Percentiles rank a stretch among this genome's conserved stretches.
Evolutionary conservation across 2,888 invertebrate species (phyloP).

Genomic region (Abrostola triplasia): DNA sequence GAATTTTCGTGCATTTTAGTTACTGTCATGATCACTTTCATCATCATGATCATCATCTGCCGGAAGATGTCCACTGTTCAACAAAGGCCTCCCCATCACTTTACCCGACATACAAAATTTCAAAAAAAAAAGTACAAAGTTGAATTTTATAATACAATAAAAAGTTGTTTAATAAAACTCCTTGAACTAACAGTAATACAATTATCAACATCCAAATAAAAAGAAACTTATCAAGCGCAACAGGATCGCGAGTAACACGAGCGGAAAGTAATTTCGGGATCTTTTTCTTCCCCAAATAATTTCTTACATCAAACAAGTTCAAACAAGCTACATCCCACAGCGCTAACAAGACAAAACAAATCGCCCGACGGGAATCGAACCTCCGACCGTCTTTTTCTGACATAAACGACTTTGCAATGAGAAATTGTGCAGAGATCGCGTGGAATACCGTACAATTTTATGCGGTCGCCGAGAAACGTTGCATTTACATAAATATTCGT

Average conservation of each 20-base stretch:
- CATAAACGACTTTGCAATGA: conserved; percentile 66
- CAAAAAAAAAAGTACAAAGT: neutral
- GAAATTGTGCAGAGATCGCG: conserved; percentile 64
- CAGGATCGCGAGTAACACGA: neutral
- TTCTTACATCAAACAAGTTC: conserved; percentile 43
- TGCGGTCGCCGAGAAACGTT: conserved; percentile 66
- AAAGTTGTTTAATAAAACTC: neutral
- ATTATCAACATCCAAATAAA: neutral
- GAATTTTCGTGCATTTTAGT: neutral
- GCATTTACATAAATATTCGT: conserved; percentile 83
- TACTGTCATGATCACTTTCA: too few relatives aligned
- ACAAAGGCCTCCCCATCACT: too few relatives aligned
- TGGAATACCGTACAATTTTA: conserved; percentile 68
- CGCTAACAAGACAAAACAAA: conserved; percentile 53
- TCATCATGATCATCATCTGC: too few relatives aligned
- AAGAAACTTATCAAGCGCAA: neutral
- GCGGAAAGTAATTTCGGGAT: conserved; percentile 23
- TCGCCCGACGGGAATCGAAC: conserved; percentile 51
- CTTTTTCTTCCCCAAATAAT: conserved; percentile 24
- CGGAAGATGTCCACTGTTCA: too few relatives aligned
- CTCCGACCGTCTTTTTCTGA: conserved; percentile 46
- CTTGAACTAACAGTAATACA: conserved; percentile 1
- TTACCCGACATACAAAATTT: neutral
- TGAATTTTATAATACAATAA: neutral
- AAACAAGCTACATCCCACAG: conserved; percentile 34